These are phyloP conservation scores for Alcedo atthis DNA, from an alignment of 2,797 vertebrate genomes.

Conservation along the genomic window DNA sequence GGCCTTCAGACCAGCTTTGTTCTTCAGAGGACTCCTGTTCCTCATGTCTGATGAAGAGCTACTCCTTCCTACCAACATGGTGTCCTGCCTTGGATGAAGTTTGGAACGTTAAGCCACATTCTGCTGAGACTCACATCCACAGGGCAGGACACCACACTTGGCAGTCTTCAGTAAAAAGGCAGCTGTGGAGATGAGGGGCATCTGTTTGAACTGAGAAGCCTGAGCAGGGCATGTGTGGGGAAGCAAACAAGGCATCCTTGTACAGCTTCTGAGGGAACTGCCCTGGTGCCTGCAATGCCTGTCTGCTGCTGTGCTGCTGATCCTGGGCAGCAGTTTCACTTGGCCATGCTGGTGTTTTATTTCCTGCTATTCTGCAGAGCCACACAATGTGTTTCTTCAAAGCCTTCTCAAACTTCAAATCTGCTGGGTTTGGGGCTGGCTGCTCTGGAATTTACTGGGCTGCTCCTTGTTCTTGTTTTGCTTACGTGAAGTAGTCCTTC, in stretches of 20 bases:
- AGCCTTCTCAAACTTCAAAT: neutral
- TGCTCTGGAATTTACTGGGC: neutral
- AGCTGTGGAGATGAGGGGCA: neutral
- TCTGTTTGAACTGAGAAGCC: neutral
- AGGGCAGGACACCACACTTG: neutral
- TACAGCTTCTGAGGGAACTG: rapidly evolving
- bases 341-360: neutral
- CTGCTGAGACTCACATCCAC: neutral
- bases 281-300: neutral
- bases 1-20: neutral
- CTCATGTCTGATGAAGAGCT: neutral
- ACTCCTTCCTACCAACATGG: neutral
- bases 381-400: neutral
- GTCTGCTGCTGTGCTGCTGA: neutral
- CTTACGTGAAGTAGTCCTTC: neutral
- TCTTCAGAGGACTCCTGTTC: neutral
- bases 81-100: neutral
- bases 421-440: neutral
- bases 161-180: neutral
- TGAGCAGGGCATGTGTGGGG: neutral
- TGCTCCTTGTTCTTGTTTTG: neutral
- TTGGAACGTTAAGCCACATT: neutral
- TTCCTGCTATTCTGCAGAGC: neutral
- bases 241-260: neutral
- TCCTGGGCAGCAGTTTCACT: neutral